Evolutionary conservation across 2,888 invertebrate species (phyloP), one percentile per base, ranked within the genome.

Genomic region (Carabus problematicus): DNA sequence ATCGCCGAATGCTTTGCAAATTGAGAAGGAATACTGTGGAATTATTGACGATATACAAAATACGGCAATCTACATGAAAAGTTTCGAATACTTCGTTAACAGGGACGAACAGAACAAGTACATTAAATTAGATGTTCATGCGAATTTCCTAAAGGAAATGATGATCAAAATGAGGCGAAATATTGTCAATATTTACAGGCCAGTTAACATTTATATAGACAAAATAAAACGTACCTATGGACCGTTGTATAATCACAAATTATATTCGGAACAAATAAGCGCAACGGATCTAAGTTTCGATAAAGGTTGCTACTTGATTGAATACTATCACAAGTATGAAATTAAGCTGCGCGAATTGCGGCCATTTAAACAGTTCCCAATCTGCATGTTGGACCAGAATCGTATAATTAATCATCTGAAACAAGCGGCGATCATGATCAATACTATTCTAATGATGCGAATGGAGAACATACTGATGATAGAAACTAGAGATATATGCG

Each of bases 401-500:
- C 84, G 86, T 64, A 89, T 89, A 75, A 86, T 91, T 29, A 81
- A 81, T 9, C 87, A 87, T 2, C 81, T 93, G 64, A 88, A 88
- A 75, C 74, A 75, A 3, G 86, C 87, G 71, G 86, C 89, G 1
- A 81, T 85, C 59, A 81, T 84, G 64, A 84, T 89, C 64, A 29
- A 29, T 6, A 29, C 29, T 6, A 86, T 89, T 11, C 83, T 87
- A 58, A 84, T 84, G 47, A 87, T 92, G 18, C 86, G 89, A 72
- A 84, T 92, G 70, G 86, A 90, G 0, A 82, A 83, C 55, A 83
- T 85, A 29, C 91, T 92, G 75, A 87, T 87, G 75, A 83, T 82
- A 67, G 88, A 89, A 74, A 91, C 91, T 79, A 81, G 86, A 56
- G 85, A 85, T 29, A 91, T 93, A 72, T 91, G 91, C 76, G 81